Evolutionary conservation across 2,797 vertebrate species (phyloP), one percentile per base, ranked within the genome.

Genomic region (Dipus sagitta): DNA sequence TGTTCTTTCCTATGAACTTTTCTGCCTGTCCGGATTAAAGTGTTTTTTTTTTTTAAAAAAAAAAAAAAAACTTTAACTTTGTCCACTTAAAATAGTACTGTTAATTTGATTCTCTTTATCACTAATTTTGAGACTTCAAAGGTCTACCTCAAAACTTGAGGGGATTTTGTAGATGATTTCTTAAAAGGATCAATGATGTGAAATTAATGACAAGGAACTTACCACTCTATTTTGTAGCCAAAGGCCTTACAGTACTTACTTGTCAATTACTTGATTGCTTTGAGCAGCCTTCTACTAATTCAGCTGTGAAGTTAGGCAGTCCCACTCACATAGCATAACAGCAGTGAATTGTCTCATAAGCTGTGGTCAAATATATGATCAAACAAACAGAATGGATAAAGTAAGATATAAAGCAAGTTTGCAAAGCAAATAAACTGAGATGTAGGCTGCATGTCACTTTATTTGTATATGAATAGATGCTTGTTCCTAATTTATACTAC

Each of bases 331-430:
- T 2, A 58, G 54, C 13, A 17, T 58, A 58, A 82, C 54, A 80
- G 58, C 82, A 60, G 78, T 90, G 65, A 95, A 72, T 74, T 85
- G 60, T 83, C 67, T 95, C 82, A 81, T 90, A 67, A 96, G 62
- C 58, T 86, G 42, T 91, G 86, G 68, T 91, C 72, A 86, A 84
- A 92, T 74, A 24, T 80, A 90, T 82, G 81, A 65, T 86, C 67
- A 42, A 92, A 86, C 32, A 82, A 78, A 71, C 70, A 87, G 9
- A 32, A 12, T 54, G 32, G 32, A 52, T 47, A 79, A 52, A 52
- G n/a, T 93, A 52, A 86, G 26, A 65, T 92, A 15, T 87, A 26
- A n/a, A 88, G 42, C 72, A 87, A 86, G 54, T 71, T 89, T 20
- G 76, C 82, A 54, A 34, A 65, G 81, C 52, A 18, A 92, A 86